Evolutionary conservation across 2,113 vertebrate genomes (phyloP).

Genomic region (Crotalus viridis): DNA sequence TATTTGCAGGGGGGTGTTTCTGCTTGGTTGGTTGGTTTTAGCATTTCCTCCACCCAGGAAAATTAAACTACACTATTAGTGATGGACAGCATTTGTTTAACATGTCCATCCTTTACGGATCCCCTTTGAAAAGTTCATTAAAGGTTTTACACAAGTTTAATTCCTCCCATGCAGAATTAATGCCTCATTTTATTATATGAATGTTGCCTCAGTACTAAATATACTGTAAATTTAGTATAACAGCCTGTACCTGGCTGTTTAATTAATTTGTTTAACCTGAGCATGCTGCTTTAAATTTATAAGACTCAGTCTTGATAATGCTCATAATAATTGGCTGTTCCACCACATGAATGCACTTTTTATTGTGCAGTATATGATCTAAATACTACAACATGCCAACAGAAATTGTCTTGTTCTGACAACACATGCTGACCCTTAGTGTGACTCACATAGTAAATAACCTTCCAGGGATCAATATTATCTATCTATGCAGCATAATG

Average conservation of each 20-base stretch:
- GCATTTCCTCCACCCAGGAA: slow-evolving; percentile 23
- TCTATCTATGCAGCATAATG: not conserved
- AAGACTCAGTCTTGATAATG: slow-evolving; percentile 63
- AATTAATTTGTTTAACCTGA: slow-evolving; percentile 71
- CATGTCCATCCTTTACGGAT: slow-evolving; percentile 55
- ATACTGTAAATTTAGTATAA: slow-evolving; percentile 59
- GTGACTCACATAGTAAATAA: slow-evolving; percentile 16
- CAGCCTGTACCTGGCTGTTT: slow-evolving; percentile 62
- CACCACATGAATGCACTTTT: slow-evolving; percentile 42
- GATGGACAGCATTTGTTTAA: slow-evolving; percentile 62
- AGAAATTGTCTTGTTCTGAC: slow-evolving; percentile 6
- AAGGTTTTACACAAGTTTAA: slow-evolving; percentile 69
- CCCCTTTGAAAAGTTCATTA: slow-evolving; percentile 61
- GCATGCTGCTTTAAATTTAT: slow-evolving; percentile 63
- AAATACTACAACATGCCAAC: slow-evolving; percentile 17
- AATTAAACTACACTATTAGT: slow-evolving; percentile 43
- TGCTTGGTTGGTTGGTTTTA: not conserved
- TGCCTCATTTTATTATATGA: slow-evolving; percentile 67
- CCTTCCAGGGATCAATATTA: slow-evolving; percentile 5
- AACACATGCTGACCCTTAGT: slow-evolving; percentile 38
- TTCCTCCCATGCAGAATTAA: slow-evolving; percentile 68
- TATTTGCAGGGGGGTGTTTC: not conserved
- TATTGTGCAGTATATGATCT: slow-evolving; percentile 33
- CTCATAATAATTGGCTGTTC: slow-evolving; percentile 58
- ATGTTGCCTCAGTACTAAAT: slow-evolving; percentile 58